Conservation (phyloP, 2,797 vertebrate species). For the Argentina silus region DNA sequence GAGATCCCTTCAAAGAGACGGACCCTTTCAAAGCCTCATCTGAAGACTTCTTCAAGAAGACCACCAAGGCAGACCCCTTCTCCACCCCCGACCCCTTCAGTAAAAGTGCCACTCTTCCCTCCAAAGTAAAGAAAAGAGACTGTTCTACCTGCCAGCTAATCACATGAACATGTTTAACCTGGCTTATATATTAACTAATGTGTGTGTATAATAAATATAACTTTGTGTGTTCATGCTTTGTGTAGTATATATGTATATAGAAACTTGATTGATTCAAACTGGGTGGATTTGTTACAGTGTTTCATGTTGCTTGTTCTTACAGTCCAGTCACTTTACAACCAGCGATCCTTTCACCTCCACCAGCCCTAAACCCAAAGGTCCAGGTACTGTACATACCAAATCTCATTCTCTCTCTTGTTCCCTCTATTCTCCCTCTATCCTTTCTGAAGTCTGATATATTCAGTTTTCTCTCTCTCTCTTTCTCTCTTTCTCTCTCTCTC, state of each 20-base stretch:
- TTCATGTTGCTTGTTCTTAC: constrained; percentile 29
- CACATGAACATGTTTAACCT: neutral
- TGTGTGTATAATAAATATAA: neutral
- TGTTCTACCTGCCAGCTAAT: neutral
- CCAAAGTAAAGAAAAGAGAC: constrained; percentile 80
- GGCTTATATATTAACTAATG: neutral
- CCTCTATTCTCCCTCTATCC: neutral
- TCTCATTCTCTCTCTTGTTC: neutral
- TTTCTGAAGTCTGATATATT: no score
- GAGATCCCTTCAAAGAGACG: constrained; percentile 82
- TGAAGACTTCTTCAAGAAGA: constrained; percentile 95
- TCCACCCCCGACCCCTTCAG: constrained; percentile 87
- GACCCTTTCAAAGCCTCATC: constrained; percentile 82
- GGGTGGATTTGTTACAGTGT: neutral
- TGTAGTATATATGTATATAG: no score
- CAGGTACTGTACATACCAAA: neutral
- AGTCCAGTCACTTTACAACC: constrained; percentile 88
- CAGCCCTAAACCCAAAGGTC: constrained; percentile 87
- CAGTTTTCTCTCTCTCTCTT: neutral
- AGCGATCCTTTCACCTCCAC: constrained; percentile 89
- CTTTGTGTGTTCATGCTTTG: no score
- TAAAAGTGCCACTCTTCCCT: constrained; percentile 85
- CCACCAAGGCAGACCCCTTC: constrained; percentile 88
- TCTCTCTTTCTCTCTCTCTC: neutral
- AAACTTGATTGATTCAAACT: neutral